Base-by-base conservation (phyloP, 2,888 invertebrate species). In the Pheosia gnoma region DNA sequence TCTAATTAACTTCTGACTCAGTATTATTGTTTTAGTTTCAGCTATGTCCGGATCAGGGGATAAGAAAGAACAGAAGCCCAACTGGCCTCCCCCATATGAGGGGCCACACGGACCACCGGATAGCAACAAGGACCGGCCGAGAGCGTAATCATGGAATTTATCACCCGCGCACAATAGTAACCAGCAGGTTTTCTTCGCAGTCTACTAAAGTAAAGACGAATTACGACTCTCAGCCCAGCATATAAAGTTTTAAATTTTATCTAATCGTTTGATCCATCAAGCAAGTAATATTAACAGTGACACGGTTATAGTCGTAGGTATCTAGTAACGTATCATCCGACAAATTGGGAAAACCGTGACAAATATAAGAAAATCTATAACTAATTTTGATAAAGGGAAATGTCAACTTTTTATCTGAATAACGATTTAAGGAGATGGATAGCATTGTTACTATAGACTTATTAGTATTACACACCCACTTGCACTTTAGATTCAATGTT, bases 31-130 rank as follows among this genome's bases (percentile, higher is more conserved):
- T 74, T 13, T 47, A 72, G 70, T 65, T 74, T 13, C 51, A 74
- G 70, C 47, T 47, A 88, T 88, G 87, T 84, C 88, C 6, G 86
- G 87, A n/a, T 75, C 87, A 58, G 82, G 81, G 41, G 83, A 82
- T 45, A 84, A 78, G 58, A 75, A 75, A 8, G 79, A 81, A 37
- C 80, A 82, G 58, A 84, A 84, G 49, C 87, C 88, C 3, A 84
- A 70, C 59, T 78, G 74, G 8, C 87, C 87, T n/a, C 86, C 87
- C 0, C 79, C 86, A 0, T 74, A 88, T 37, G 86, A 88, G 66
- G 80, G 71, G 45, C 87, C 87, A 0, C 70, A 84, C 45, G 81
- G 77, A 37, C 84, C 87, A 3, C 84, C 83, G 0, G 83, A 84
- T 10, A 64, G 70, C 58, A 69, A 66, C 25, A 84, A 78, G 38